Conservation (phyloP, 1,140 invertebrate genomes). For the Ceratina japonica region DNA sequence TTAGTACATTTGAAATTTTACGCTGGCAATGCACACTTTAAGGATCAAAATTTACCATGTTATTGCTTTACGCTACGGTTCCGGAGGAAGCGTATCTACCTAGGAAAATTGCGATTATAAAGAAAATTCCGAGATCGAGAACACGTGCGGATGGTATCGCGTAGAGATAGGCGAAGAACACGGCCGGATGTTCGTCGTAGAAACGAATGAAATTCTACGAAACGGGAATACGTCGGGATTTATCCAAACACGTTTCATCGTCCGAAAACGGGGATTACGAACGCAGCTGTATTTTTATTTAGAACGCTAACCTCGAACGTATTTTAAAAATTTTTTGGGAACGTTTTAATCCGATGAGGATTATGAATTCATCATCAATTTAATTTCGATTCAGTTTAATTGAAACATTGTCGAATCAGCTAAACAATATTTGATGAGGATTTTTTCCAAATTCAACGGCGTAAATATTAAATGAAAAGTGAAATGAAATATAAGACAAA, state of each 20-base stretch:
- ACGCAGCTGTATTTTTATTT: not conserved
- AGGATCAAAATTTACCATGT: not conserved
- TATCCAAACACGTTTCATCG: slow-evolving; percentile 12
- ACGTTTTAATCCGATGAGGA: not conserved
- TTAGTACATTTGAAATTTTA: not conserved
- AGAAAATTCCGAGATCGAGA: slow-evolving; percentile 1
- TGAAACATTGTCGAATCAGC: not conserved
- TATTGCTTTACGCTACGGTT: not conserved
- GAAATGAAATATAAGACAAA: too few relatives aligned
- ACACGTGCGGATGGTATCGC: not conserved
- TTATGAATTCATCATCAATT: not conserved
- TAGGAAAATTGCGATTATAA: slow-evolving; percentile 5
- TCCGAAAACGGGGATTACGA: not conserved
- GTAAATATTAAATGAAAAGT: too few relatives aligned
- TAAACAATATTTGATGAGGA: not conserved
- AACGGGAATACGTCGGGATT: not conserved
- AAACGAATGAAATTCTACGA: slow-evolving; percentile 2
- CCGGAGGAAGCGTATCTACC: not conserved
- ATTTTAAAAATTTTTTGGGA: not conserved
- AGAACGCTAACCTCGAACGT: not conserved
- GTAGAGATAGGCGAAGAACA: not conserved
- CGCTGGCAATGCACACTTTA: not conserved
- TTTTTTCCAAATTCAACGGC: not conserved
- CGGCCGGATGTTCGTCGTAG: not conserved
- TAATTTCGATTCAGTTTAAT: not conserved